Evolutionary conservation across 2,888 invertebrate species (phyloP), one percentile per base, ranked within the genome.

Genomic region (Tetragonula carbonaria): DNA sequence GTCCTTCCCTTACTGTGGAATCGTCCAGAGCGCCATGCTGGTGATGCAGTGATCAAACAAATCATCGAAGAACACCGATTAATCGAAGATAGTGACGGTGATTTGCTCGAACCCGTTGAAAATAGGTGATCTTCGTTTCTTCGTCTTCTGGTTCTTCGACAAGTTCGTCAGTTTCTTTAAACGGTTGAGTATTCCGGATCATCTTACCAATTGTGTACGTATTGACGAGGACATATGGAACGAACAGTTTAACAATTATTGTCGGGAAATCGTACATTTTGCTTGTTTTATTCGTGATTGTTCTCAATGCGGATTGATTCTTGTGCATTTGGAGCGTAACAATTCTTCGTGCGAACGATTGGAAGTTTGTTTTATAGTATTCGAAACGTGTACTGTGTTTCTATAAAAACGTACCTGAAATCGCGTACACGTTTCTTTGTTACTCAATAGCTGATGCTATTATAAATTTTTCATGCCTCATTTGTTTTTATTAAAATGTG

Each of bases 1-100:
- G 76, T 84, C 62, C 53, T 72, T n/a, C 70, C 73, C 62, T 50
- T n/a, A 62, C 66, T 1, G 78, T 86, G 76, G 80, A 23, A 55
- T 79, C 81, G 75, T 70, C 78, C 74, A 59, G 28, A 28, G 55
- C 74, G 77, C 73, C 74, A 75, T 81, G 84, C 80, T 74, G 74
- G 21, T 66, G 78, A 66, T 73, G 63, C 83, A 74, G 80, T 73
- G 83, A 76, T 65, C 68, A 45, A 14, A n/a, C 51, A 23, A 70
- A 51, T 74, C 62, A 11, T 28, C 62, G 13, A 51, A 28, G n/a
- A 57, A 72, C 71, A 38, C 23, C 38, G 65, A 65, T 59, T n/a
- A n/a, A 51, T 45, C 63, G 72, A 67, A 63, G 67, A 74, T 18
- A 28, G 50, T 71, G 70, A 14, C 78, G 23, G 65, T 66, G 65